Evolutionary conservation across 2,888 invertebrate genomes (phyloP).

Genomic region (Cerceris rybyensis): DNA sequence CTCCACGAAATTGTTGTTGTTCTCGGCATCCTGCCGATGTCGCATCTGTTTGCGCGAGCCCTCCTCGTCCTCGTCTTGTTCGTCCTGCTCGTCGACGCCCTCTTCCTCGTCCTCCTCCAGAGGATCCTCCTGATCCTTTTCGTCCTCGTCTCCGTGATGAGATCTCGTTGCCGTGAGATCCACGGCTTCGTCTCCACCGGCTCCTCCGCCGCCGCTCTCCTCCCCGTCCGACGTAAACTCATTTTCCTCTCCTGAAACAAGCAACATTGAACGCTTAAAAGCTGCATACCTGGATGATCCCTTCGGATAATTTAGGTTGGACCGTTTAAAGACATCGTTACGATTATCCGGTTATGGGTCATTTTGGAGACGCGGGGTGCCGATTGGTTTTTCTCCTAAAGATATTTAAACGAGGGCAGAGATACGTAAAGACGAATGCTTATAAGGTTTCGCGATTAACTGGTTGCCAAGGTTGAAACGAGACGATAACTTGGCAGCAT

Average conservation of each 20-base stretch:
- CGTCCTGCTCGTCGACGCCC: constrained; percentile 77
- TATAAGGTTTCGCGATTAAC: constrained; percentile 41
- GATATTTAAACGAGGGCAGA: constrained; percentile 15
- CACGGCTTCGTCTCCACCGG: constrained; percentile 78
- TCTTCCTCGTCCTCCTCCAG: constrained; percentile 83
- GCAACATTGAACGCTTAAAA: neutral
- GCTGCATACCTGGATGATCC: neutral
- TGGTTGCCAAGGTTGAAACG: constrained; percentile 35
- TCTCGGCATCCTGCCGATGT: constrained; percentile 90
- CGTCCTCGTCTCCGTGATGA: constrained; percentile 89
- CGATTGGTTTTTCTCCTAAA: neutral
- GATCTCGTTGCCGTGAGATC: constrained; percentile 85
- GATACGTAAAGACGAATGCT: constrained; percentile 29
- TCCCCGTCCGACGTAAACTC: constrained; percentile 87
- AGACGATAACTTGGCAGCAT: constrained; percentile 30
- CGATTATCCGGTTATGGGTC: too few relatives aligned
- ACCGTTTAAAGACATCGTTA: too few relatives aligned
- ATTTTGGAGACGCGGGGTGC: neutral
- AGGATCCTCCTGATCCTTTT: constrained; percentile 84
- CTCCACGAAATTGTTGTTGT: constrained; percentile 89
- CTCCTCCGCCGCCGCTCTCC: constrained; percentile 76
- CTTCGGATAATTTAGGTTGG: too few relatives aligned
- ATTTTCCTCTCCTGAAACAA: constrained; percentile 87
- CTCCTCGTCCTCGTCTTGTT: constrained; percentile 83
- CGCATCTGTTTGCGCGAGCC: constrained; percentile 88